Evolutionary conservation across 2,113 vertebrate species (phyloP), one percentile per base, ranked within the genome.

Genomic region (Notothenia rossii): DNA sequence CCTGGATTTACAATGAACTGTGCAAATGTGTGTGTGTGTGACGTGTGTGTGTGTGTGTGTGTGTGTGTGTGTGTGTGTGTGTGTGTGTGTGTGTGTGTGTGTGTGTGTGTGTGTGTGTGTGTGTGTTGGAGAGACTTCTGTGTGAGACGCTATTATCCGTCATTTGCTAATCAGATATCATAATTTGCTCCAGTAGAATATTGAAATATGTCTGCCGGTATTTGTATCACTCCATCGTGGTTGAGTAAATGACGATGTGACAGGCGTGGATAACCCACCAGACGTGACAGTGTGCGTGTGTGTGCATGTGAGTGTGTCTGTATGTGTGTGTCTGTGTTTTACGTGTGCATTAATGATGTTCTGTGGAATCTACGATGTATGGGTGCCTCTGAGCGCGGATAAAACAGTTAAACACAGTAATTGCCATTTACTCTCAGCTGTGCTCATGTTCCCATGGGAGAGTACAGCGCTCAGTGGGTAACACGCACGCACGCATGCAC

Each of bases 371-470:
- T 75, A 77, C 60, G 65, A 89, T 86, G 88, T 91, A 91, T 86
- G 76, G 80, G 79, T 72, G 84, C 88, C 83, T 92, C 87, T 82
- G 68, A 88, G 89, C 63, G 68, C 67, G 20, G 81, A 88, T 93
- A 89, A 91, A 93, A 92, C 82, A 86, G 87, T 92, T 91, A 89
- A 91, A 88, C 86, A 88, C 87, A 85, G 86, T 92, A 92, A 92
- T 90, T 90, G 91, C 90, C 88, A 79, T 94, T 94, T 91, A 91
- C 88, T 90, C 93, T 93, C 90, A 90, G 91, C 89, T 92, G 88
- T 75, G 83, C 86, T 87, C 2, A 45, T 0, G 12, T 78, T 90
- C 89, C 84, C 91, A 72, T 53, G 89, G 85, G 93, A 89, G 81
- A 84, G 29, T 74, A 75, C 77, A 50, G 84, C 54, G 15, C 80